Percentiles rank a stretch among this genome's conserved stretches.
Evolutionary conservation across 2,797 vertebrate genomes (phyloP).

Genomic region (Euthynnus affinis): DNA sequence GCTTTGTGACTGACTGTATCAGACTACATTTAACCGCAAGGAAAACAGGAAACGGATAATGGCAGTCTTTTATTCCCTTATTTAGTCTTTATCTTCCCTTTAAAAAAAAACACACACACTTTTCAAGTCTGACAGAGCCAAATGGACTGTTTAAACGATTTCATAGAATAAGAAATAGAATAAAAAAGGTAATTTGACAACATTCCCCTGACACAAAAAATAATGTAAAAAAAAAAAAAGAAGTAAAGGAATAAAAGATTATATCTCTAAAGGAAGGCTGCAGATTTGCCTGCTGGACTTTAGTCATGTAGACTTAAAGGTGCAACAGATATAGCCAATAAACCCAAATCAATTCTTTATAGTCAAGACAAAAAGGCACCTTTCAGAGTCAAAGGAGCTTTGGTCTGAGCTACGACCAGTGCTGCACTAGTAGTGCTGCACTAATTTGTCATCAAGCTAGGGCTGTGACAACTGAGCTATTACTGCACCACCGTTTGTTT

Average conservation of each 20-base stretch:
- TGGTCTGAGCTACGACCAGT: constrained; percentile 66
- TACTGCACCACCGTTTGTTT: constrained; percentile 83
- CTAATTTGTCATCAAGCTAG: constrained; percentile 83
- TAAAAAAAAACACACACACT: neutral
- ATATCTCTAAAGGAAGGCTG: constrained; percentile 23
- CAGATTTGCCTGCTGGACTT: constrained; percentile 36
- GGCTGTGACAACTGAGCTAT: constrained; percentile 83
- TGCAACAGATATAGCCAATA: constrained; percentile 67
- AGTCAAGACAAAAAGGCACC: constrained; percentile 78
- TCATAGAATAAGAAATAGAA: constrained; percentile 29
- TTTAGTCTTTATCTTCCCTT: constrained; percentile 14
- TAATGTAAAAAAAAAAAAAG: neutral
- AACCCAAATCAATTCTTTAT: constrained; percentile 71
- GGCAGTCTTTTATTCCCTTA: constrained; percentile 12
- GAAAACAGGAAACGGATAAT: constrained; percentile 24
- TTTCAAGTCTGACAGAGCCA: constrained; percentile 19
- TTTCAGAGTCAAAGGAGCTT: constrained; percentile 73
- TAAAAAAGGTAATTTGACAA: constrained; percentile 46
- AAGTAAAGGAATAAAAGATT: constrained; percentile 29
- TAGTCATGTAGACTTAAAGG: constrained; percentile 55
- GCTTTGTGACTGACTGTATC: constrained; percentile 42
- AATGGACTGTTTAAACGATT: constrained; percentile 31
- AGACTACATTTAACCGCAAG: constrained; percentile 17
- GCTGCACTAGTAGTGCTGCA: constrained; percentile 70
- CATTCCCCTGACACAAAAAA: constrained; percentile 29